A percentile compares a stretch with the other conserved stretches of the same genome.
These are phyloP conservation scores for Alethe diademata DNA, from an alignment of 2,113 vertebrate species.

Conservation along the genomic window DNA sequence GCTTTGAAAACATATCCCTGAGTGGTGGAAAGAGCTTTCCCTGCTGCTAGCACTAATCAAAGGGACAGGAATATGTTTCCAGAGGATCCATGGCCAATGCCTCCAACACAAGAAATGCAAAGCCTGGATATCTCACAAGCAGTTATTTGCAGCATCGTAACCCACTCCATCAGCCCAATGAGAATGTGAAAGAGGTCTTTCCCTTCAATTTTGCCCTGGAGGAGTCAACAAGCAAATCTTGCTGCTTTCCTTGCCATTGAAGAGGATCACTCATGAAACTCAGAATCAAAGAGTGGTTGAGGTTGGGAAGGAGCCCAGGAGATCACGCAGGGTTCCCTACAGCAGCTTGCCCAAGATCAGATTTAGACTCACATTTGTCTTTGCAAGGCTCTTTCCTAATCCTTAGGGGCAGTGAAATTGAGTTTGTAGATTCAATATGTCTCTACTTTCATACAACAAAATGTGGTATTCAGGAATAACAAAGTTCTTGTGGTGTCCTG, in stretches of 20 bases:
- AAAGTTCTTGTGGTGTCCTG: background rate
- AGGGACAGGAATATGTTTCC: background rate
- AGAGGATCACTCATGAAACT: background rate
- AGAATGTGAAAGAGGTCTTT: background rate
- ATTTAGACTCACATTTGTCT: rapidly evolving
- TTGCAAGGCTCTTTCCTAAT: background rate
- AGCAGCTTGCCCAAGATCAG: background rate
- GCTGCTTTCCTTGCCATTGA: background rate
- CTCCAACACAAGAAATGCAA: background rate
- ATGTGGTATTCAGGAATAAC: background rate
- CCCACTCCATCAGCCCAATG: background rate
- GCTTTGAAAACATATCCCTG: background rate
- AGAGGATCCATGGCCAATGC: background rate
- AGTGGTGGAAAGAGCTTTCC: background rate
- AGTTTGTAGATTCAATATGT: background rate
- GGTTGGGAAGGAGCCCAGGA: background rate
- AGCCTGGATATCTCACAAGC: background rate
- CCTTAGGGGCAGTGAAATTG: background rate
- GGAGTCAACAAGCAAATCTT: background rate
- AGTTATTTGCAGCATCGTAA: background rate
- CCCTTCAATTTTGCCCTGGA: background rate
- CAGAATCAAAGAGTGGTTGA: background rate
- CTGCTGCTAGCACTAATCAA: background rate
- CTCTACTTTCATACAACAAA: background rate
- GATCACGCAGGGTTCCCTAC: rapidly evolving